Evolutionary conservation across 2,888 invertebrate species (phyloP).

Genomic region (Archaeoteleia sp.): DNA sequence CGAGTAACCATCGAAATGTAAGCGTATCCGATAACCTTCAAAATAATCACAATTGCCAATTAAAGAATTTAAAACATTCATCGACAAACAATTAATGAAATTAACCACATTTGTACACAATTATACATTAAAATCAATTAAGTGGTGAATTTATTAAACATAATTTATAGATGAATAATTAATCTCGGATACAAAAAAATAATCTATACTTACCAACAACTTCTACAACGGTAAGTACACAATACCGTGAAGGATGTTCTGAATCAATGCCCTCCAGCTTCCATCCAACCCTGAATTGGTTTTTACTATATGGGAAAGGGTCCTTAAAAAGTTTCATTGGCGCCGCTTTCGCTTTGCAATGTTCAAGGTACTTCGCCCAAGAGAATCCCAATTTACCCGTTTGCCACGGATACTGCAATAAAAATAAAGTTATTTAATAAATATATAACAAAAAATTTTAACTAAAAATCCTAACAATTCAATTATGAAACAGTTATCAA

Average conservation of each 20-base stretch:
- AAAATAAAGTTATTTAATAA: conserved; percentile 23
- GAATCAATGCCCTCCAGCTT: conserved; percentile 97
- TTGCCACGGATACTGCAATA: conserved; percentile 80
- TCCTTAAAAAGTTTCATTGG: conserved; percentile 87
- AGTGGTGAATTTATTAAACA: no score
- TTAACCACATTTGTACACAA: conserved; percentile 7
- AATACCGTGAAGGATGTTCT: conserved; percentile 90
- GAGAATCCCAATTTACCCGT: conserved; percentile 84
- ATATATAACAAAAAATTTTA: conserved; percentile 3
- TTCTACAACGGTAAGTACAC: conserved; percentile 90
- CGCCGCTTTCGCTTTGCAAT: conserved; percentile 83
- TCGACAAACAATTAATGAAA: no score
- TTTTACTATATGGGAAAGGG: conserved; percentile 85
- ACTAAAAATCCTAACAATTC: no score
- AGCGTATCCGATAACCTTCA: conserved; percentile 85
- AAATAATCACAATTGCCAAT: conserved; percentile 1
- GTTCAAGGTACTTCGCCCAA: conserved; percentile 85
- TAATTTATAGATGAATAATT: no score
- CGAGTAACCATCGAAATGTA: conserved; percentile 94
- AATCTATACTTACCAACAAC: conserved; percentile 76
- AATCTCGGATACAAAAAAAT: no score
- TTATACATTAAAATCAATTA: no score
- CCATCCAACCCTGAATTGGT: conserved; percentile 89
- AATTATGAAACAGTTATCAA: no score
- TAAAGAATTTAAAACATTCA: no score